Conservation (phyloP, 2,113 vertebrate species). For the Ornithorhynchus anatinus region DNA sequence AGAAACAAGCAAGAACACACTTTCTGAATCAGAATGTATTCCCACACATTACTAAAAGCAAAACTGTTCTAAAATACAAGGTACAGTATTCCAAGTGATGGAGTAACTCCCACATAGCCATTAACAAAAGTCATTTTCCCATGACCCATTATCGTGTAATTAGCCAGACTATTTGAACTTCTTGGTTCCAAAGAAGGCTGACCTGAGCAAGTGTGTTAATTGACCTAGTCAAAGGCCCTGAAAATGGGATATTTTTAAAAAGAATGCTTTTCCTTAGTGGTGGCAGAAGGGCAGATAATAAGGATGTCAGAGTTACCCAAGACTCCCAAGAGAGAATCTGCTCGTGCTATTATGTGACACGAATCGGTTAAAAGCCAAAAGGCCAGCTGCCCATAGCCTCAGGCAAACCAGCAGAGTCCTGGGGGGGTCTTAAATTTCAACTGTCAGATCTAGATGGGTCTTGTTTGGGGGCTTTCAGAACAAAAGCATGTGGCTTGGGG, state of each 20-base stretch:
- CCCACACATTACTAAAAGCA: no score
- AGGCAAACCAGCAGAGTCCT: no score
- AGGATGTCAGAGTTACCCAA: no score
- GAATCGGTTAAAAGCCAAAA: no score
- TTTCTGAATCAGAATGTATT: not conserved
- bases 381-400: no score
- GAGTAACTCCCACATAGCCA: not conserved
- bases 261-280: constrained; percentile 3
- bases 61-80: constrained; percentile 6
- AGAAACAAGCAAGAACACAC: not conserved
- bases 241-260: constrained; percentile 43
- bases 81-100: constrained; percentile 6
- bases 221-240: constrained; percentile 44
- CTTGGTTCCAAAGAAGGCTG: constrained; percentile 28
- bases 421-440: no score
- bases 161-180: constrained; percentile 39
- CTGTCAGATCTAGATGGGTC: no score
- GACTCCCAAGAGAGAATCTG: no score
- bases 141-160: constrained; percentile 32
- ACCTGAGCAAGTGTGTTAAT: constrained; percentile 44
- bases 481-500: no score
- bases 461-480: no score
- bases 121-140: constrained; percentile 8
- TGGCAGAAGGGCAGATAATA: no score
- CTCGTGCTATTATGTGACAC: no score